Conservation (phyloP, 2,797 vertebrate genomes). For the Zenarchopterus dispar region DNA sequence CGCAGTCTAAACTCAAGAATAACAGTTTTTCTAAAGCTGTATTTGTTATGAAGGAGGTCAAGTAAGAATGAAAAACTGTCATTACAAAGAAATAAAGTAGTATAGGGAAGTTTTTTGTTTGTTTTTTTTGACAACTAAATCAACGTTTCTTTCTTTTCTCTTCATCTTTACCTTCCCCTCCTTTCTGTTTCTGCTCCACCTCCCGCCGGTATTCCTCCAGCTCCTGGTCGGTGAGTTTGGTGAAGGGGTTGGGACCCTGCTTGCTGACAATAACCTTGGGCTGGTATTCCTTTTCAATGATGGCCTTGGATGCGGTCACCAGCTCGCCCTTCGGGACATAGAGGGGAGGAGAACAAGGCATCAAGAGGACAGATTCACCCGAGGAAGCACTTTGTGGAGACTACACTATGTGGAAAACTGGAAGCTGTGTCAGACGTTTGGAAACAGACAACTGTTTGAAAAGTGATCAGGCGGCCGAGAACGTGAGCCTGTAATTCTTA, state of each 20-base stretch:
- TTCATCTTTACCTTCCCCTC: slow-evolving; percentile 84
- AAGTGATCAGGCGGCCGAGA: background rate
- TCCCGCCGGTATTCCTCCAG: slow-evolving; percentile 94
- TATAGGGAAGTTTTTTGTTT: too few species aligned
- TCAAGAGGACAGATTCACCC: too few species aligned
- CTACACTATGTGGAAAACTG: slow-evolving; percentile 4
- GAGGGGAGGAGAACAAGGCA: slow-evolving; percentile 2
- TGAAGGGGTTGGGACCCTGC: slow-evolving; percentile 97
- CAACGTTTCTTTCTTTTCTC: background rate
- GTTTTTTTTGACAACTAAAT: too few species aligned
- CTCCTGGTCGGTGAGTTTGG: slow-evolving; percentile 92
- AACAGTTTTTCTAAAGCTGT: too few species aligned
- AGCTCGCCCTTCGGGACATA: slow-evolving; percentile 89
- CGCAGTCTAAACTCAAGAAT: too few species aligned
- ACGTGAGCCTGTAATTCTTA: too few species aligned
- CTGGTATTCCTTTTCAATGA: slow-evolving; percentile 99
- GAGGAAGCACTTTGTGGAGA: slow-evolving; percentile 5
- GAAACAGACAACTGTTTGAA: slow-evolving; percentile 4
- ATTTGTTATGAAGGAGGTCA: too few species aligned
- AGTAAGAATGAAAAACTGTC: too few species aligned
- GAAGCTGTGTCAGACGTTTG: background rate
- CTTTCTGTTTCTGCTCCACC: slow-evolving; percentile 95
- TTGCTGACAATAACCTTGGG: slow-evolving; percentile 94
- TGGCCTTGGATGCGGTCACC: slow-evolving; percentile 97
- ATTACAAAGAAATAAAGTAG: too few species aligned